Base-by-base conservation (phyloP, 2,888 invertebrate species). In the Hypselothyrea guttata region DNA sequence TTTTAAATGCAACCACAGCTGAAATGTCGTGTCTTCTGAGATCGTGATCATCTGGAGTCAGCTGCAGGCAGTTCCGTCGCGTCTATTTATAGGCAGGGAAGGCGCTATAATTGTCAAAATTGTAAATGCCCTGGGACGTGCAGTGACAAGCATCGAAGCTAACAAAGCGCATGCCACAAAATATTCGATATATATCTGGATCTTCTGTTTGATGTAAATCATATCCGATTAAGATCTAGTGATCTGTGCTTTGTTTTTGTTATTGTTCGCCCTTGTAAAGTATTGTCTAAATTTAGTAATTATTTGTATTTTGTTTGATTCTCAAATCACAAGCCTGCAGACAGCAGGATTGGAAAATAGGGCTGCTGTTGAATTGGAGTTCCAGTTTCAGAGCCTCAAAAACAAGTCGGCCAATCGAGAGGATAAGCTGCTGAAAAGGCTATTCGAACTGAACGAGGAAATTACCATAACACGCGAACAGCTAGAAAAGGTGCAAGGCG, bases 371-470 rank as follows among this genome's bases (percentile, higher is more conserved):
- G 87, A 85, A 49, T 59, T 87, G 54, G 92, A 93, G 78, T 92
- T 91, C 48, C 91, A 91, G 75, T 91, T 91, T 69, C 91, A 92
- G 59, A 91, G 90, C 13, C 87, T 92, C 4, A 90, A 91, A 83
- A 89, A 87, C 4, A 92, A 92, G 75, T 88, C 91, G 4, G 91
- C 91, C 76, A 88, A 83, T 1, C 90, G 93, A 47, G 93, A 93
- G 87, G 88, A 89, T 27, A 93, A 93, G 76, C 79, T 93, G 4
- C 68, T 92, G 0, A 90, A 90, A 1, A 85, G 90, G 0, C 72
- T 93, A 27, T 88, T 90, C 16, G 92, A 92, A 18, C 87, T 88
- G 27, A 67, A 74, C 3, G 8, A 16, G 0, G 86, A 88, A 15
- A 74, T 88, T 0, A 63, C 53, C 9, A 49, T 38, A 1, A 71